Conservation (phyloP, 2,888 invertebrate species). For the Himalopsyche kuldschensis region DNA sequence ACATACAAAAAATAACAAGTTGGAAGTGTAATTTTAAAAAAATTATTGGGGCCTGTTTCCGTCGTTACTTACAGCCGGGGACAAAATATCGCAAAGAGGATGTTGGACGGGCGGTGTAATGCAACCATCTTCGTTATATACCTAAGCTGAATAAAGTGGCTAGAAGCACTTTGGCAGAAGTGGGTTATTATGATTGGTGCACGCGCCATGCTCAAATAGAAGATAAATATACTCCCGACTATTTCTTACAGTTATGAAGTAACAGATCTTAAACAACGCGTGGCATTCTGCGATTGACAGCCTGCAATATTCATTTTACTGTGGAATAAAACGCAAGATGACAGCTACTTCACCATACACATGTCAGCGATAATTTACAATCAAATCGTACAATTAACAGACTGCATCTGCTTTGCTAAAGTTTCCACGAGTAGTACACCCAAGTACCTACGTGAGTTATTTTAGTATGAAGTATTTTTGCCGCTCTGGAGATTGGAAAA, state of each 20-base stretch:
- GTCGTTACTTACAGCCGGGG: no score
- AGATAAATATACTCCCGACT: not conserved
- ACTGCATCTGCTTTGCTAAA: no score
- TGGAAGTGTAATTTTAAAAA: no score
- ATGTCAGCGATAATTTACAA: not conserved
- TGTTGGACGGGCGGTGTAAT: not conserved
- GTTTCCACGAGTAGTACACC: no score
- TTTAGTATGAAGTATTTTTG: no score
- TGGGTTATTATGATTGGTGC: constrained; percentile 1
- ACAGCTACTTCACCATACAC: not conserved
- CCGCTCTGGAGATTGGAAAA: no score
- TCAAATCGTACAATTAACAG: no score
- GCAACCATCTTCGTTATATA: not conserved
- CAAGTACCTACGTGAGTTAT: no score
- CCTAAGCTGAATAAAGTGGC: not conserved
- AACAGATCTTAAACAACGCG: constrained; percentile 3
- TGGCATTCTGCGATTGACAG: not conserved
- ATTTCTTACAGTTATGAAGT: constrained; percentile 10
- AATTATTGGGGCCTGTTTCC: no score
- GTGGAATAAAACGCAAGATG: not conserved
- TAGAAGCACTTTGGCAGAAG: not conserved
- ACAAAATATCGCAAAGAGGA: no score
- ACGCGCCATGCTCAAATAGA: constrained; percentile 1
- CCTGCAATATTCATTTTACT: not conserved
- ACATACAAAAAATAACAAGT: no score